Evolutionary conservation across 1,140 invertebrate genomes (phyloP), one percentile per base, ranked within the genome.

Genomic region (Anadara kagoshimensis): DNA sequence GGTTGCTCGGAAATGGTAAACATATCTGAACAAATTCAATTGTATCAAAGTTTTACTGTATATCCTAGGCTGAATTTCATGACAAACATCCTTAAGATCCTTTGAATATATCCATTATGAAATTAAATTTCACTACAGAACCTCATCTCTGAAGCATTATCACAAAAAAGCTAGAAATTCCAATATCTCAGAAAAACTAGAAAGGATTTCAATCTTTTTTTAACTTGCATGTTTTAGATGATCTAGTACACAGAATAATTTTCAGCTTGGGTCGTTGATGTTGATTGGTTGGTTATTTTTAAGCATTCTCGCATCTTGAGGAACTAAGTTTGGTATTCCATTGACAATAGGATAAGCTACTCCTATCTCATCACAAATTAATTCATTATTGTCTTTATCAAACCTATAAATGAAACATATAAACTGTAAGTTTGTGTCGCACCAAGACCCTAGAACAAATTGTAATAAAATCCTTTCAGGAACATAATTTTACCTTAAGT

Each of bases 331-430:
- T 16, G 86, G 86, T 45, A 87, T 85, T 36, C 85, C 85, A 57
- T 84, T 78, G 22, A 81, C 64, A 18, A 87, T 85, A 16, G 86
- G 81, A 71, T 87, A 87, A 44, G 84, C 85, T 18, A 87, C 84
- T 18, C 81, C 73, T 26, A 85, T 74, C 18, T 81, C 78, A 36
- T 84, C 81, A 79, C 84, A 81, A 0, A 87, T 65, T 11, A 87
- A 73, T 69, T 85, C 78, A 71, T 81, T 81, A 14, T 72, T 79
- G 36, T 76, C 76, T 54, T 73, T 72, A 68, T 87, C 86, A 77
- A 85, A 86, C 58, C 84, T 85, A 77, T 29, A 79, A 81, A n/a
- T 43, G 64, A 51, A 64, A 68, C 54, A 44, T n/a, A 7, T 58
- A 62, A 14, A 58, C n/a, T 18, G 22, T 18, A 22, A 22, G n/a